phyloP scores from a whole-genome alignment of 2,113 vertebrate species.

The Boleophthalmus pectinirostris region DNA sequence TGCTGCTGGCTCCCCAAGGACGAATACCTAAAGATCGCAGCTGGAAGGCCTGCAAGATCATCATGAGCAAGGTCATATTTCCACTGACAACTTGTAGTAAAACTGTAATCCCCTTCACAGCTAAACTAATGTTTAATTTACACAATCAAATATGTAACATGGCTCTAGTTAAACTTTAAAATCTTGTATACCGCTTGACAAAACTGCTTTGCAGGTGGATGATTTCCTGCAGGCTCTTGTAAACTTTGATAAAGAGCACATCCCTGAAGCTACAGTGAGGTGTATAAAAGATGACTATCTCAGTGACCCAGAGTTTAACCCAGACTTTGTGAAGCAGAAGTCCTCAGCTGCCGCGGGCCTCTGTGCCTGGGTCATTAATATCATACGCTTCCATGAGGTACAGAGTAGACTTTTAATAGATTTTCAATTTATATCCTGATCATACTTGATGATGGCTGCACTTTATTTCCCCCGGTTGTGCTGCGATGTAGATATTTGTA shows the following conservation, averaged over 20 bases:
- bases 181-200: neutral
- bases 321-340: constrained; percentile 80
- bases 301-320: constrained; percentile 79
- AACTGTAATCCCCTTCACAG: constrained; percentile 2
- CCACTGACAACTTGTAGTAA: neutral
- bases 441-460: neutral
- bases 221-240: constrained; percentile 77
- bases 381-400: constrained; percentile 78
- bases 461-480: constrained; percentile 50
- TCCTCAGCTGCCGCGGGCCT: constrained; percentile 77
- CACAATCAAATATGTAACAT: constrained; percentile 1
- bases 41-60: constrained; percentile 79
- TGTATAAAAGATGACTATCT: constrained; percentile 77
- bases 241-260: constrained; percentile 82
- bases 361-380: constrained; percentile 78
- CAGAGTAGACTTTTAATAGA: neutral
- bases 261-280: constrained; percentile 71
- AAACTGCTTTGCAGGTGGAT: constrained; percentile 60
- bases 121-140: constrained; percentile 15
- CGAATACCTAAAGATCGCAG: constrained; percentile 77
- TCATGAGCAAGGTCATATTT: constrained; percentile 75
- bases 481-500: constrained; percentile 84
- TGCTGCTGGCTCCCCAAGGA: constrained; percentile 69
- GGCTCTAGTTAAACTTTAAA: neutral
- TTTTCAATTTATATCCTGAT: neutral